phyloP scores from a whole-genome alignment of 2,888 invertebrate species.

The Podotricha telesiphe region DNA sequence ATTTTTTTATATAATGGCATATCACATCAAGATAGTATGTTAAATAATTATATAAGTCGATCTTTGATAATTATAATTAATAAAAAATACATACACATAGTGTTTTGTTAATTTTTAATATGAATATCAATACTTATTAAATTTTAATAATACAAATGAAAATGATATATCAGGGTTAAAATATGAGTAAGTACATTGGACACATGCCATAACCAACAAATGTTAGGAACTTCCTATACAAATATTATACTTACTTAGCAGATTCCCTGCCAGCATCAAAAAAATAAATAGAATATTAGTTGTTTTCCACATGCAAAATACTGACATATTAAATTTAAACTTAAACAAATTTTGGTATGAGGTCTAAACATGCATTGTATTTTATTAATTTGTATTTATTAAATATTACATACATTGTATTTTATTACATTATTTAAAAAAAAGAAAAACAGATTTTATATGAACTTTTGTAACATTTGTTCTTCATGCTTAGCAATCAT shows the following conservation, averaged over 20 bases:
- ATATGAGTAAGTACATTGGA: constrained; percentile 12
- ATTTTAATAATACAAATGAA: background rate
- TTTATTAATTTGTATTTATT: no score
- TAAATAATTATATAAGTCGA: no score
- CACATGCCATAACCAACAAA: constrained; percentile 7
- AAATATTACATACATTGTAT: no score
- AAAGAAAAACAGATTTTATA: no score
- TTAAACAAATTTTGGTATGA: background rate
- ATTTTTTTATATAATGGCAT: no score
- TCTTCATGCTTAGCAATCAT: no score
- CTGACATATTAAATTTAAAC: background rate
- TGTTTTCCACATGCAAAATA: constrained; percentile 37
- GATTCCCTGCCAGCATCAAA: constrained; percentile 82
- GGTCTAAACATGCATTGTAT: background rate
- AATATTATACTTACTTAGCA: constrained; percentile 78
- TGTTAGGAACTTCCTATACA: constrained; percentile 26
- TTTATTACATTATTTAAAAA: no score
- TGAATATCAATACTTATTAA: background rate
- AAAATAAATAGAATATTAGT: constrained; percentile 69
- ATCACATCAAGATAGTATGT: no score
- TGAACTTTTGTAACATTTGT: no score
- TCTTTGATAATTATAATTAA: background rate
- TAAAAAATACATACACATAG: background rate
- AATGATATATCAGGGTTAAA: background rate
- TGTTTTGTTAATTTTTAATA: background rate